Base-by-base conservation (phyloP, 2,797 vertebrate species). In the Prunella strophiata region DNA sequence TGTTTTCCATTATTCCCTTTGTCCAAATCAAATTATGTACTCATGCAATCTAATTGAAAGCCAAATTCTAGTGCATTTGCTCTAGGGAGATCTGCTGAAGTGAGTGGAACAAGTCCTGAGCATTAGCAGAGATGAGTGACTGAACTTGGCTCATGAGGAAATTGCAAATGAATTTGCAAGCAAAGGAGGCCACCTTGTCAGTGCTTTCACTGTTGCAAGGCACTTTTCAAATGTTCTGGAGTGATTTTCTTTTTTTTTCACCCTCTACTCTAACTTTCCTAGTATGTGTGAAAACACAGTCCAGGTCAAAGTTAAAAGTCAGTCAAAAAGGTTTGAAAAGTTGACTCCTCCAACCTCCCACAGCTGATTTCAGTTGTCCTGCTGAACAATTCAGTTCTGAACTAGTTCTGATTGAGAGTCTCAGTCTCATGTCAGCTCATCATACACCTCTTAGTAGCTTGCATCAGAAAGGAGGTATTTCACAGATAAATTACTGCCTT, bases 11-110 rank as follows among this genome's bases (percentile, higher is more conserved):
- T 86, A 84, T 82, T 92, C 45, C 51, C 9, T 91, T 81, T 81
- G 23, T 90, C 42, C 21, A 84, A 94, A 95, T 91, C 42, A 57
- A 88, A 76, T 91, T 67, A 89, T 13, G 5, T 54, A 20, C 20
- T 45, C 43, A 58, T 66, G 36, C 93, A 88, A 91, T 83, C 54
- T 78, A 96, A 91, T 68, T 83, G 68, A 93, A 94, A 52, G 22
- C 15, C 36, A 74, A 85, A 93, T 88, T 85, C 78, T 91, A 83
- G 62, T 88, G 58, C 51, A 51, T 52, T 73, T 89, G 8, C 51
- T 91, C 70, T 55, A 62, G 88, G 75, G 32, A 91, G 40, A 84
- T 81, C 73, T 85, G 52, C 36, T 71, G 79, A 88, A 94, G 66
- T 52, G 43, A 91, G 54, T 65, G 66, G 76, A 43, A 43, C 58